Evolutionary conservation across 2,888 invertebrate species (phyloP), one percentile per base, ranked within the genome.

Genomic region (Brachynemurus nebulosus): DNA sequence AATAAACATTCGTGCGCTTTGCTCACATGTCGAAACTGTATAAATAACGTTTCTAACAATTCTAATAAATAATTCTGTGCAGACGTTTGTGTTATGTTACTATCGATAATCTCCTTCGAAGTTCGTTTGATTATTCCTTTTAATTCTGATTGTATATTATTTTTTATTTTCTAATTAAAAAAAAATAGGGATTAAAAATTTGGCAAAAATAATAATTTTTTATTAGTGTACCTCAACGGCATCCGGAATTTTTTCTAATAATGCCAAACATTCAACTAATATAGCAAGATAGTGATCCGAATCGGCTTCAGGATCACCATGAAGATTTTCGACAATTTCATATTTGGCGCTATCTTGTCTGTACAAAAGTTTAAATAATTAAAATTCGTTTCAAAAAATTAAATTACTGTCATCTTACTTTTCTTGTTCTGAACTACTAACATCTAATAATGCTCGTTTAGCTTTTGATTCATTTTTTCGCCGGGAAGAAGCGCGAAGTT

Each of bases 211-310:
- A 41, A 30, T 39, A 9, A 18, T 11, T 21, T 19, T 21, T 48
- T 44, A 11, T 14, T 41, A 17, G 45, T 47, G 53, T 60, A 83
- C 85, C 70, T 90, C 88, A 27, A 91, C 74, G 17, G 89, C 85
- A 55, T 86, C 89, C 42, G 86, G 83, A 53, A 92, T 70, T 61
- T 86, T 86, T 42, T 83, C 81, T 48, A 93, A 65, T 47, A 86
- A 75, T 11, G 82, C 85, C 42, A 93, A 72, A 48, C 91, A 90
- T 59, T 92, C 89, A 0, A 91, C 76, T 35, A 91, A 72, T 54
- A 85, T 76, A 55, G 85, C 80, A 57, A 90, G 78, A 48, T 80
- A 83, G 57, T 80, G 75, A 50, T 74, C 73, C 39, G 77, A 70
- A 60, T 76, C 73, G 40, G 73, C 66, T 54, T 77, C 76, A 2